Percentiles rank a stretch among this genome's conserved stretches.
These are phyloP conservation scores for Phalloptychus januarius DNA, from an alignment of 2,797 vertebrate genomes.

Conservation along the genomic window DNA sequence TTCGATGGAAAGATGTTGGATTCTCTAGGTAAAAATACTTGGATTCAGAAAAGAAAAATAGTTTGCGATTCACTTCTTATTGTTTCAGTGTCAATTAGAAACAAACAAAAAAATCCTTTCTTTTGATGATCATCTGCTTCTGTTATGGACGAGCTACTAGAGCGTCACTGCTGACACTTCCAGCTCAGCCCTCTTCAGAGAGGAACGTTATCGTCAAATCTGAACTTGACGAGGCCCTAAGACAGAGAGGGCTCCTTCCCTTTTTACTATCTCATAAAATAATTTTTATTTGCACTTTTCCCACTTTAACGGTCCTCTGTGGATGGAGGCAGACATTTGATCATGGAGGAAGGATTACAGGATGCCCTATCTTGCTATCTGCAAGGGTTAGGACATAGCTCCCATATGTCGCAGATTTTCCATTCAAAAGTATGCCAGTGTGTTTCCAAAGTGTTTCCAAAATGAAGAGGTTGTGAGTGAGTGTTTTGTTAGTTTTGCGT, in stretches of 20 bases:
- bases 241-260: slow-evolving; percentile 49
- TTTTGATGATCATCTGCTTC: slow-evolving; percentile 1
- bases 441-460: slow-evolving; percentile 32
- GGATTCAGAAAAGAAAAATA: slow-evolving; percentile 17
- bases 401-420: too few relatives aligned
- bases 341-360: slow-evolving; percentile 60
- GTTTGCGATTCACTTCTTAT: slow-evolving; percentile 17
- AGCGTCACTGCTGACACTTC: slow-evolving; percentile 21
- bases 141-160: slow-evolving; percentile 7
- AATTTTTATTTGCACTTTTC: slow-evolving; percentile 80
- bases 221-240: slow-evolving; percentile 48
- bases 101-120: not conserved
- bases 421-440: too few relatives aligned
- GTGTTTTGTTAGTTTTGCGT: slow-evolving; percentile 66
- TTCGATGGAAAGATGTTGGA: slow-evolving; percentile 50
- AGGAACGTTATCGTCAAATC: slow-evolving; percentile 45
- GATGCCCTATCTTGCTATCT: slow-evolving; percentile 54
- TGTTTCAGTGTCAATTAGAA: slow-evolving; percentile 6
- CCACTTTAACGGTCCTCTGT: slow-evolving; percentile 66
- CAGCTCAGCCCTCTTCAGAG: slow-evolving; percentile 12
- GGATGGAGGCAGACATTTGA: slow-evolving; percentile 59
- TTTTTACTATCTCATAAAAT: slow-evolving; percentile 72
- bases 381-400: slow-evolving; percentile 36
- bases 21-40: slow-evolving; percentile 23
- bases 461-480: slow-evolving; percentile 34